phyloP scores from a whole-genome alignment of 2,113 vertebrate species.

The Burhinus oedicnemus region DNA sequence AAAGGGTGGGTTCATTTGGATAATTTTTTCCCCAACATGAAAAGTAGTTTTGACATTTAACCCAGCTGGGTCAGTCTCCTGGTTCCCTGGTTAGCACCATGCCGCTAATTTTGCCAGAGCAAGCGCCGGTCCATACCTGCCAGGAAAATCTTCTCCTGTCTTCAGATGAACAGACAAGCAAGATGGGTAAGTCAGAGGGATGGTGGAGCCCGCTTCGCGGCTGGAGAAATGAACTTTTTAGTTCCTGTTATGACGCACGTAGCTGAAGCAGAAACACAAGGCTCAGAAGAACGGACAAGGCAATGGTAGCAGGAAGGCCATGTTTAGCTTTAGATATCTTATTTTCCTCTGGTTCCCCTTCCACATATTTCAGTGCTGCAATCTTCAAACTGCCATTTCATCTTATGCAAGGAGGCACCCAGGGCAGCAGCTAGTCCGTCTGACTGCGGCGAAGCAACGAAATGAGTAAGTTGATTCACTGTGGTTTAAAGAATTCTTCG shows the following conservation, averaged over 20 bases:
- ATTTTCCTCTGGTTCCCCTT: neutral
- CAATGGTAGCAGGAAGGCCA: neutral
- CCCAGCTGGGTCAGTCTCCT: neutral
- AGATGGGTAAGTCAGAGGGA: neutral
- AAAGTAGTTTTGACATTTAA: neutral
- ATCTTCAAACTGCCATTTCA: constrained; percentile 34
- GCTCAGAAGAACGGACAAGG: neutral
- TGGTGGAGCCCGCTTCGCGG: neutral
- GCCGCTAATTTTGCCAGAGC: neutral
- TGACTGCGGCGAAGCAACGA: neutral
- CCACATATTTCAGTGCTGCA: neutral
- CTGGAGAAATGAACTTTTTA: neutral
- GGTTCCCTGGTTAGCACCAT: neutral
- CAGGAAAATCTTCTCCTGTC: neutral
- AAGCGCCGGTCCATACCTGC: neutral
- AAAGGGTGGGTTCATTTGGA: neutral
- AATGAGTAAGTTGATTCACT: neutral
- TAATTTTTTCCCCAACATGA: neutral
- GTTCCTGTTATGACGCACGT: neutral
- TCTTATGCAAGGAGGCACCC: neutral
- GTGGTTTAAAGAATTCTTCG: neutral
- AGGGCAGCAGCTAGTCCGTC: neutral
- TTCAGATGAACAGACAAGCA: neutral
- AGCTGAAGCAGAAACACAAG: neutral
- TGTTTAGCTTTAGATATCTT: neutral